A percentile compares a stretch with the other conserved stretches of the same genome.
These are phyloP conservation scores for Sphecodes monilicornis DNA, from an alignment of 2,888 invertebrate species.

Conservation along the genomic window DNA sequence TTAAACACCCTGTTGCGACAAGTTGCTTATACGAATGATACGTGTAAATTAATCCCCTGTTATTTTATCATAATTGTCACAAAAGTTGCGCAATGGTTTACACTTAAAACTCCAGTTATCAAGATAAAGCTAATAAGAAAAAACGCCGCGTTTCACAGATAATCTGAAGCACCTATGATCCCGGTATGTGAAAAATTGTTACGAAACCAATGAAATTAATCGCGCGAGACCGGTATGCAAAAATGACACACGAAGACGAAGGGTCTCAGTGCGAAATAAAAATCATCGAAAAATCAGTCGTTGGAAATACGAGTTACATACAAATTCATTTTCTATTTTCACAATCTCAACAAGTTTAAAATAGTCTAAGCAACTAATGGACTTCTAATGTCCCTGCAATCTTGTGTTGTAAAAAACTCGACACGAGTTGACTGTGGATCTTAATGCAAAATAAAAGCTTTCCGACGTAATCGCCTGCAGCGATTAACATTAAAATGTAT, in stretches of 20 bases:
- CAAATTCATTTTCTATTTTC: background rate
- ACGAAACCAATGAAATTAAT: background rate
- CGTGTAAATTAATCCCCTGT: background rate
- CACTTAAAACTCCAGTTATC: background rate
- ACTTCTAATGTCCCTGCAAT: too few relatives aligned
- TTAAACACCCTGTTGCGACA: background rate
- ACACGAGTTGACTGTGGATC: background rate
- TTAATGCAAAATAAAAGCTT: too few relatives aligned
- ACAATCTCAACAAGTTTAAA: background rate
- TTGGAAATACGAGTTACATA: too few relatives aligned
- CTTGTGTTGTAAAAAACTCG: too few relatives aligned
- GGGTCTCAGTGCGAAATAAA: background rate
- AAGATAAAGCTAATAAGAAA: background rate
- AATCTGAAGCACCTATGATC: background rate
- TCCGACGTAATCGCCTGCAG: too few relatives aligned
- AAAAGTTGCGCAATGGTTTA: background rate
- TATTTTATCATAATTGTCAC: background rate
- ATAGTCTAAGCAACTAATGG: too few relatives aligned
- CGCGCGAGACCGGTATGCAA: background rate
- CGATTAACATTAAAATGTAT: too few relatives aligned
- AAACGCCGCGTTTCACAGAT: background rate
- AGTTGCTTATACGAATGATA: rapidly evolving
- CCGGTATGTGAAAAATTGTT: background rate
- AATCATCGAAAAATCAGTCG: background rate
- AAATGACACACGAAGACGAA: background rate